phyloP scores from a whole-genome alignment of 2,113 vertebrate genomes.

The Gymnobelideus leadbeateri region DNA sequence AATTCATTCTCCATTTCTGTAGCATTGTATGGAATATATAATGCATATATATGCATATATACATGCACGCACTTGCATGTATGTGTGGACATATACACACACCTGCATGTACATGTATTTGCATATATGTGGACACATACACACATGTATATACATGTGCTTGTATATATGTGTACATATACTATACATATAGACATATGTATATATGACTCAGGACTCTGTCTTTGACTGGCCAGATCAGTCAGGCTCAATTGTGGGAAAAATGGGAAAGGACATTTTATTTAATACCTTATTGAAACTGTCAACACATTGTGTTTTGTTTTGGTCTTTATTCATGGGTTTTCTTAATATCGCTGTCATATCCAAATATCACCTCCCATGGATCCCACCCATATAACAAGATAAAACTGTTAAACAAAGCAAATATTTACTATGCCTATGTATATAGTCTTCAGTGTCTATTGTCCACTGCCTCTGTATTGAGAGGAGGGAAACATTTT shows the following conservation, averaged over 20 bases:
- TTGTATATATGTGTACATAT: too few relatives aligned
- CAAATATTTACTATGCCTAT: not conserved
- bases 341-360: not conserved
- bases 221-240: not conserved
- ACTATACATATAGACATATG: too few relatives aligned
- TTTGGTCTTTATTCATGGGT: not conserved
- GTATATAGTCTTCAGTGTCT: not conserved
- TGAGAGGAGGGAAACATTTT: not conserved
- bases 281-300: conserved; percentile 34
- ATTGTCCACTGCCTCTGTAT: not conserved
- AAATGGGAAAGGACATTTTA: not conserved
- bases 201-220: not conserved
- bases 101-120: too few relatives aligned
- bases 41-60: not conserved
- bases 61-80: too few relatives aligned
- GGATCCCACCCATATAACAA: not conserved
- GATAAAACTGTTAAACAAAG: not conserved
- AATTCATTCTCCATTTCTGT: not conserved
- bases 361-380: not conserved
- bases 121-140: too few relatives aligned
- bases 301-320: not conserved
- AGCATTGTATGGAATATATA: not conserved
- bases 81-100: too few relatives aligned
- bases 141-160: too few relatives aligned
- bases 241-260: not conserved